These are phyloP conservation scores for Ramphastos sulfuratus DNA, from an alignment of 2,113 vertebrate species.

Conservation along the genomic window DNA sequence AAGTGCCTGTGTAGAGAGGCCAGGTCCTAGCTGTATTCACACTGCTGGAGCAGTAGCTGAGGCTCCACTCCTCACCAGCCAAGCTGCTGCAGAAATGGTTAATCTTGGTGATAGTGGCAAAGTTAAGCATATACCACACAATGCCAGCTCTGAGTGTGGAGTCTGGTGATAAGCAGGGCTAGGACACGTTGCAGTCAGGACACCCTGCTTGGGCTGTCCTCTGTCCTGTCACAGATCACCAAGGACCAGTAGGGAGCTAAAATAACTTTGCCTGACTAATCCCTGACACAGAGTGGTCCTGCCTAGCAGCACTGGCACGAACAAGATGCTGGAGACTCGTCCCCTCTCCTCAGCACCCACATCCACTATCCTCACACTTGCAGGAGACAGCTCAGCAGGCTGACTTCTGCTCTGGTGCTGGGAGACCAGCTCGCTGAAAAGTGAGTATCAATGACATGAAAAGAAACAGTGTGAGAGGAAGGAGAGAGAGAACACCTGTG, in stretches of 20 bases:
- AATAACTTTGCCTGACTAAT: neutral
- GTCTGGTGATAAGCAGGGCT: neutral
- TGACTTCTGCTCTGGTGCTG: neutral
- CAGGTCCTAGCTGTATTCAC: neutral
- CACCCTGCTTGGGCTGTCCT: neutral
- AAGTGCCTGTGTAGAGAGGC: neutral
- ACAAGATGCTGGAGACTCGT: neutral
- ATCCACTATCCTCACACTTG: neutral
- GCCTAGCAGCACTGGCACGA: neutral
- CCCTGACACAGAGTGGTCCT: neutral
- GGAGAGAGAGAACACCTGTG: neutral
- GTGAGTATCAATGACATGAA: neutral
- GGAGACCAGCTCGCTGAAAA: neutral
- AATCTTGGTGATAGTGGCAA: neutral
- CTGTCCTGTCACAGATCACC: neutral
- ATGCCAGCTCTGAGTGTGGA: neutral
- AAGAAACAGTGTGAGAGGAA: neutral
- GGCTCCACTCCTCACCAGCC: neutral
- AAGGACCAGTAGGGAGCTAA: neutral
- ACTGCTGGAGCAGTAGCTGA: neutral
- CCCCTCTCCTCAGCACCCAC: neutral
- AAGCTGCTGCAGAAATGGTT: neutral
- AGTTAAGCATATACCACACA: neutral
- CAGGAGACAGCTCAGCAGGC: neutral
- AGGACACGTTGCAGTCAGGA: neutral